These are phyloP conservation scores for Lonchura striata DNA, from an alignment of 2,113 vertebrate species.

Conservation along the genomic window DNA sequence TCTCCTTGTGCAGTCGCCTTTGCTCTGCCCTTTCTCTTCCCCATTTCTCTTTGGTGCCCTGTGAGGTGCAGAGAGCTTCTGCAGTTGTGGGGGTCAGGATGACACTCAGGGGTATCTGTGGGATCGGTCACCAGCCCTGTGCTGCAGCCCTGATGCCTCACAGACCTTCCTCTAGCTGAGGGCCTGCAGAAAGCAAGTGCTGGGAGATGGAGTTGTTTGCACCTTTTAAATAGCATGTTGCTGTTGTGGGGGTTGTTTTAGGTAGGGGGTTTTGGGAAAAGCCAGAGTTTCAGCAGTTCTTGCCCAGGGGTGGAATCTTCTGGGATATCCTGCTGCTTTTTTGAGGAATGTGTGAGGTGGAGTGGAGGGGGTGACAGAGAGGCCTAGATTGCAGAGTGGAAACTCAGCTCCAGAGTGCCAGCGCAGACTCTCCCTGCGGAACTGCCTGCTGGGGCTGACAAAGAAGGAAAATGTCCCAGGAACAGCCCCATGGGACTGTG, in stretches of 20 bases:
- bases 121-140: neutral
- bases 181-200: neutral
- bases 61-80: neutral
- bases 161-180: neutral
- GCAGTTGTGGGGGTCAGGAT: neutral
- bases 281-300: neutral
- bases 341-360: rapidly evolving
- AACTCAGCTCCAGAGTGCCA: neutral
- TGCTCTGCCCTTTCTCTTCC: neutral
- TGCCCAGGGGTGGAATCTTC: neutral
- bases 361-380: neutral
- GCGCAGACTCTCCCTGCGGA: neutral
- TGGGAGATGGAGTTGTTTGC: neutral
- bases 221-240: neutral
- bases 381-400: neutral
- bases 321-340: neutral
- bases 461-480: neutral
- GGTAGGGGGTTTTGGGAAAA: neutral
- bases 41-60: neutral
- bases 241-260: neutral
- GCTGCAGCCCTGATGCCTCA: neutral
- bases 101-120: too few species aligned
- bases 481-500: neutral
- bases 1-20: rapidly evolving
- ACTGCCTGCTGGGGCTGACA: neutral